Base-by-base conservation (phyloP, 1,140 invertebrate species). In the Pemphigus obesinymphae region DNA sequence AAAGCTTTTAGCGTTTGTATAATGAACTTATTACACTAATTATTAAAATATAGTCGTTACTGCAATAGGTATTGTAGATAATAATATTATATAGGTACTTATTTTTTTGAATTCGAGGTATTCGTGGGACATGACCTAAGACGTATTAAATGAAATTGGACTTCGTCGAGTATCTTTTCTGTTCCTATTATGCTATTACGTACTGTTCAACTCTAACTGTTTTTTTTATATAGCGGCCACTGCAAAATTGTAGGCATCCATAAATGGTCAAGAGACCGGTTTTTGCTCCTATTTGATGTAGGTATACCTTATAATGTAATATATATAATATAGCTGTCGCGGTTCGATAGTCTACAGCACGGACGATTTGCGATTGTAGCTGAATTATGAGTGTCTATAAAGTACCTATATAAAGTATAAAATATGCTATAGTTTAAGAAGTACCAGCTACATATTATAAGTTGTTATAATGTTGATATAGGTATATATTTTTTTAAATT, bases 231-330 rank as follows among this genome's bases (percentile, higher is more conserved):
- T 55, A 8, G 50, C 23, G 50, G 50, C n/a, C 75, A 43, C 50
- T 43, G 53, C 53, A 23, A 78, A 78, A 78, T 55, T 13, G 53
- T 55, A 53, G n/a, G 34, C 34, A 58, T 37, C 75, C 75, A 78
- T 78, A 78, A 53, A 78, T 78, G 34, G 75, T 26, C 48, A 75
- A 17, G 48, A 40, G 23, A 78, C 75, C 75, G 75, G 75, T 78
- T 78, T 78, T 75, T 26, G 13, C 53, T 58, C 29, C n/a, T 55
- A 58, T 17, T 37, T 58, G 29, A 31, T 17, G 40, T 75, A 53
- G 13, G n/a, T 23, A 70, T 45, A 70, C 4, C 31, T 17, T 45
- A 29, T 73, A 61, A 26, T 29, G n/a, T n/a, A 61, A 29, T 43
- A 61, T 29, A 61, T 23, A 13, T 11, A 61, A 61, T 63, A 34